Evolutionary conservation across 2,113 vertebrate genomes (phyloP).

Genomic region (Hipposideros armiger): DNA sequence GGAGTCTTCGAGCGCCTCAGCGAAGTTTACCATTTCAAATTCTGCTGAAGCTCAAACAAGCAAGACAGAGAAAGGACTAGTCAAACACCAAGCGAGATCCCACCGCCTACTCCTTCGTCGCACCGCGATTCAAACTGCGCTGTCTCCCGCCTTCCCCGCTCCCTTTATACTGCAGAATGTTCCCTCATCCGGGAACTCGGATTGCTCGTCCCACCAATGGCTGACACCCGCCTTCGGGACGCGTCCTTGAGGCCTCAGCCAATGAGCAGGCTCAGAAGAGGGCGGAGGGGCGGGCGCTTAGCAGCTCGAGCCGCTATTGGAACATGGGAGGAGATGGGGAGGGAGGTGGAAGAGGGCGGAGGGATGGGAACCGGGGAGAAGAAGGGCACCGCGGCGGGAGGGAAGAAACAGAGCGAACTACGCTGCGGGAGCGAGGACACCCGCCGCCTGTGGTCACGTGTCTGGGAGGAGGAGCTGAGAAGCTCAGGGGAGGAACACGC

Average conservation of each 20-base stretch:
- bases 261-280: conserved; percentile 68
- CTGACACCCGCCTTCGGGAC: conserved; percentile 79
- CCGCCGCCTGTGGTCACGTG: conserved; percentile 16
- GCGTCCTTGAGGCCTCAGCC: conserved; percentile 75
- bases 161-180: conserved; percentile 87
- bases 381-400: conserved; percentile 66
- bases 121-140: conserved; percentile 89
- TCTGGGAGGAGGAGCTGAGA: conserved; percentile 30
- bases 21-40: conserved; percentile 84
- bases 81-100: not conserved
- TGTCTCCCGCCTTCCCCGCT: conserved; percentile 88
- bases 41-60: conserved; percentile 11
- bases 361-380: conserved; percentile 59
- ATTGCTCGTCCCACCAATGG: conserved; percentile 78
- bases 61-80: conserved; percentile 40
- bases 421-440: not conserved
- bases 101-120: fast-evolving
- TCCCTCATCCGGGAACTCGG: conserved; percentile 87
- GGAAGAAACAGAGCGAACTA: conserved; percentile 58
- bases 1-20: not conserved
- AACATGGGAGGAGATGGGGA: too few relatives aligned
- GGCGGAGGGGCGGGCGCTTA: conserved; percentile 68
- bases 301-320: conserved; percentile 65
- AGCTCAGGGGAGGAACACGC: not conserved
- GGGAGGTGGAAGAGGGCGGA: conserved; percentile 50